Percentiles rank a stretch among this genome's conserved stretches.
phyloP scores from a whole-genome alignment of 2,888 invertebrate genomes.

The Euplexia lucipara region DNA sequence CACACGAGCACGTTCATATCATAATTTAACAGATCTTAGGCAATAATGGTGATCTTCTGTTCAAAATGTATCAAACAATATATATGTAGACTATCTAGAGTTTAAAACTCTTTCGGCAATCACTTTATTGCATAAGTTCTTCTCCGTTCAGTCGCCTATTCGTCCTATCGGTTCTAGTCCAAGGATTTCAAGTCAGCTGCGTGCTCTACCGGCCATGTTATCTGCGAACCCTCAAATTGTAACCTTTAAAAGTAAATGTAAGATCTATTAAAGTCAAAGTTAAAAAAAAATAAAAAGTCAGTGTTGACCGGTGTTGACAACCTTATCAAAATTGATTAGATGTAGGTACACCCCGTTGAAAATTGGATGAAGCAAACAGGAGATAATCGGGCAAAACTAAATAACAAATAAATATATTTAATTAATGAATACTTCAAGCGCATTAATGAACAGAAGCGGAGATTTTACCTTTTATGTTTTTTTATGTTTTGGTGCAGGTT shows the following conservation, averaged over 20 bases:
- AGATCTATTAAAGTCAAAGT: slow-evolving; percentile 14
- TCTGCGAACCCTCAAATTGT: slow-evolving; percentile 29
- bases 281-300: slow-evolving; percentile 7
- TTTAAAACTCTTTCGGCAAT: slow-evolving; percentile 10
- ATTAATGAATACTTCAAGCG: too few species aligned
- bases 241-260: slow-evolving; percentile 35
- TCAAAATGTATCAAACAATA: not conserved
- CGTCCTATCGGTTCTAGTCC: slow-evolving; percentile 52
- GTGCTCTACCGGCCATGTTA: slow-evolving; percentile 22
- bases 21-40: not conserved
- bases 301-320: slow-evolving; percentile 10
- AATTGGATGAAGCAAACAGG: slow-evolving; percentile 2
- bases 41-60: not conserved
- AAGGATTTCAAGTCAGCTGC: slow-evolving; percentile 59
- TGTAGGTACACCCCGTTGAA: slow-evolving; percentile 12
- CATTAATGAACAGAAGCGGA: too few species aligned
- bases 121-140: slow-evolving; percentile 15
- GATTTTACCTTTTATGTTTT: not conserved
- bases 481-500: not conserved
- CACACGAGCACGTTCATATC: not conserved
- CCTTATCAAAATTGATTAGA: slow-evolving; percentile 37
- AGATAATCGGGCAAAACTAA: slow-evolving; percentile 19
- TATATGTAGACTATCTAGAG: not conserved
- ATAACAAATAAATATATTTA: too few species aligned
- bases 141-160: slow-evolving; percentile 26